Percentiles rank a stretch among this genome's conserved stretches.
These are phyloP conservation scores for Drosophila ogumai DNA, from an alignment of 1,140 invertebrate species.

Conservation along the genomic window DNA sequence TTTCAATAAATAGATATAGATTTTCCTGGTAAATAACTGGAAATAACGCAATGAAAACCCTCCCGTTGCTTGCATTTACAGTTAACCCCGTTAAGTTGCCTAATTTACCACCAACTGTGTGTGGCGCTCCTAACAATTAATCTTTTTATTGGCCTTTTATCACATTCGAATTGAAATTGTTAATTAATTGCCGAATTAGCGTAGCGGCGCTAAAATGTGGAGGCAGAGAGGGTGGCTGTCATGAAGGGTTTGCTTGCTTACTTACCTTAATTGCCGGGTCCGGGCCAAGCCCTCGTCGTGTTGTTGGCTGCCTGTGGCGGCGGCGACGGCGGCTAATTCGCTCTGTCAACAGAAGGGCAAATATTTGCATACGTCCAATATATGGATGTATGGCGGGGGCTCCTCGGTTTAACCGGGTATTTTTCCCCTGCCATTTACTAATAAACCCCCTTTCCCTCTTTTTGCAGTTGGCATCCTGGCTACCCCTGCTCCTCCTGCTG, in stretches of 20 bases:
- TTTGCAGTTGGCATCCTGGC: constrained; percentile 13
- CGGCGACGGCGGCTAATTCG: constrained; percentile 24
- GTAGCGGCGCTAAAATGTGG: constrained; percentile 20
- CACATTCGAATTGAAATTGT: constrained; percentile 20
- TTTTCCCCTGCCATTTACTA: constrained; percentile 3
- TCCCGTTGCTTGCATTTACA: neutral
- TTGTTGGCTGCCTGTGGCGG: constrained; percentile 1
- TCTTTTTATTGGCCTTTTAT: constrained; percentile 57
- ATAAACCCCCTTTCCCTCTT: neutral
- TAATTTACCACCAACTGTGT: constrained; percentile 15
- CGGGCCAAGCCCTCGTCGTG: constrained; percentile 34
- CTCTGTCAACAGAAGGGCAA: constrained; percentile 37
- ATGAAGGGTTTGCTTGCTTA: constrained; percentile 23
- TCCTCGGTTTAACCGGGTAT: neutral
- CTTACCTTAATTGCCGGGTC: constrained; percentile 32
- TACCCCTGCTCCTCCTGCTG: constrained; percentile 26
- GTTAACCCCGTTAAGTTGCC: neutral
- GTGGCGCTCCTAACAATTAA: constrained; percentile 15
- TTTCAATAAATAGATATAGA: neutral
- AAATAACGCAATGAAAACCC: neutral
- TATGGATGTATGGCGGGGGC: neutral
- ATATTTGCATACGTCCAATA: constrained; percentile 50
- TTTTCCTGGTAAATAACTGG: neutral
- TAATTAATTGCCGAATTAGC: constrained; percentile 74
- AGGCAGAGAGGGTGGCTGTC: neutral